Conservation (phyloP, 2,797 vertebrate species). For the Threskiornis aethiopicus region DNA sequence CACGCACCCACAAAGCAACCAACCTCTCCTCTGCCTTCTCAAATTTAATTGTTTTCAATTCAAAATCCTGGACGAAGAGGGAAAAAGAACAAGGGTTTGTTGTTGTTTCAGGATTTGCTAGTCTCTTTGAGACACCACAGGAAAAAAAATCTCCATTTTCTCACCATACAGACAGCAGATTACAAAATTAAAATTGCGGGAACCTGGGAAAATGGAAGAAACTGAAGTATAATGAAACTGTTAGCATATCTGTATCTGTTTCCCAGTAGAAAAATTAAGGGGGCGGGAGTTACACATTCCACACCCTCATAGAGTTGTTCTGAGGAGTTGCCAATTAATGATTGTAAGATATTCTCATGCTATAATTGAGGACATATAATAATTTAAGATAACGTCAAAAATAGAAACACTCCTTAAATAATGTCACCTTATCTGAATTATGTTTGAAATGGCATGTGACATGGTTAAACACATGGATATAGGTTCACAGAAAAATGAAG, state of each 20-base stretch:
- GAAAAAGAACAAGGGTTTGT: neutral
- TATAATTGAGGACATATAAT: neutral
- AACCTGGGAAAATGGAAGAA: conserved; percentile 9
- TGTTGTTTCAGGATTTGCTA: neutral
- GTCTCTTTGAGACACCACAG: neutral
- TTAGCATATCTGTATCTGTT: neutral
- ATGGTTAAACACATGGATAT: neutral
- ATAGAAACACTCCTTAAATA: neutral
- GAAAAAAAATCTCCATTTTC: neutral
- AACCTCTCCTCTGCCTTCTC: neutral
- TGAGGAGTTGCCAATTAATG: neutral
- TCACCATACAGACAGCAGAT: neutral
- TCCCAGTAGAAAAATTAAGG: neutral
- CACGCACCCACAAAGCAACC: neutral
- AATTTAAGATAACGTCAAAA: neutral
- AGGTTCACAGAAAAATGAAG: neutral
- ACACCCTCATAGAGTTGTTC: neutral
- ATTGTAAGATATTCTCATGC: neutral
- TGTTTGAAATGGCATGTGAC: neutral
- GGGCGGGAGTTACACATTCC: neutral
- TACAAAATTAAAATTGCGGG: neutral
- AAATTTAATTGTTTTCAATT: neutral
- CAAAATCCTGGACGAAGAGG: neutral
- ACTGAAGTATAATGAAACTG: neutral
- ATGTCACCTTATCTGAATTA: neutral